phyloP scores from a whole-genome alignment of 2,888 invertebrate species.

The Drosophila fulvimacula region DNA sequence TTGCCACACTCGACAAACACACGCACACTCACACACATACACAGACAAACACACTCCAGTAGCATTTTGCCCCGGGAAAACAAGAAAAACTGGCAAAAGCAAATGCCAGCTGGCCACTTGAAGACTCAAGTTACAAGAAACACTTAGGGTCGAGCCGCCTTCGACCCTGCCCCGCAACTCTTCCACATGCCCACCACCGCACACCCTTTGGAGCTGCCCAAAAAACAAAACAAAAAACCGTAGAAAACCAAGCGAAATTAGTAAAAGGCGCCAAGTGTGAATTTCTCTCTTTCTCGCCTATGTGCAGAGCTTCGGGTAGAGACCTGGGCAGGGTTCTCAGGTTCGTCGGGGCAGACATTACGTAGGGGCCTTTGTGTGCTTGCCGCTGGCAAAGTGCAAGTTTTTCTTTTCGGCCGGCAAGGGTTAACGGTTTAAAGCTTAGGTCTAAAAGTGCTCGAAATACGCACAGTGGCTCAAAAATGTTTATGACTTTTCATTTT shows the following conservation, averaged over 20 bases:
- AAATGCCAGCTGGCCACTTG: slow-evolving; percentile 78
- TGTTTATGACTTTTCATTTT: background rate
- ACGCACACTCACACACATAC: slow-evolving; percentile 2
- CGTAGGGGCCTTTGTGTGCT: slow-evolving; percentile 49
- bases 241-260: slow-evolving; percentile 54
- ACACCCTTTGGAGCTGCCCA: slow-evolving; percentile 11
- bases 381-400: slow-evolving; percentile 57
- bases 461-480: slow-evolving; percentile 13
- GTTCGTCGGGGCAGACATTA: slow-evolving; percentile 10
- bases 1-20: slow-evolving; percentile 57
- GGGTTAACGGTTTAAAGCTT: slow-evolving; percentile 54
- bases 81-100: slow-evolving; percentile 66
- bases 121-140: slow-evolving; percentile 81
- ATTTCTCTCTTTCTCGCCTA: slow-evolving; percentile 25
- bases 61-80: slow-evolving; percentile 33
- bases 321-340: background rate
- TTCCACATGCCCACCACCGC: slow-evolving; percentile 5
- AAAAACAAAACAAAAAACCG: slow-evolving; percentile 10
- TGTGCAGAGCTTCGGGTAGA: slow-evolving; percentile 1
- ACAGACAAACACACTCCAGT: slow-evolving; percentile 4
- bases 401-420: slow-evolving; percentile 47
- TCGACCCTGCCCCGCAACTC: slow-evolving; percentile 29
- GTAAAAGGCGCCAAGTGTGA: slow-evolving; percentile 71
- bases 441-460: slow-evolving; percentile 23
- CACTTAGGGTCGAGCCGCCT: slow-evolving; percentile 69